Base-by-base conservation (phyloP, 2,888 invertebrate genomes). In the Cyrtodaria siliqua region DNA sequence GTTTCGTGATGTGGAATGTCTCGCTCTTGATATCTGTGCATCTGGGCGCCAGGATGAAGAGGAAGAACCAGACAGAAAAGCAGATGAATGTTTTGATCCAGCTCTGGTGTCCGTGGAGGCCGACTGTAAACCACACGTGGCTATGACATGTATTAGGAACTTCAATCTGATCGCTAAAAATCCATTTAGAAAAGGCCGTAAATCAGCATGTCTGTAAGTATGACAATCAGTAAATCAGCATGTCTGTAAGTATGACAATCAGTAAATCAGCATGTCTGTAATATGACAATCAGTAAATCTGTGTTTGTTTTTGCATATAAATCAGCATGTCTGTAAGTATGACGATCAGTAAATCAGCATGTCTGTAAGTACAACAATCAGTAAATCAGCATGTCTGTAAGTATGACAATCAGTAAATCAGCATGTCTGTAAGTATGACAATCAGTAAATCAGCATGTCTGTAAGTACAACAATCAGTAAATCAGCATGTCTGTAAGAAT, bases 21-120 rank as follows among this genome's bases (percentile, higher is more conserved):
- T 81, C 12, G 80, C 80, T 18, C 50, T 70, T 0, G 73, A 74
- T 23, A 63, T 77, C 47, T 81, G 80, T 50, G 49, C 70, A 0
- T 38, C 76, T n/a, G 62, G 50, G 6, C n/a, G 44, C 0, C 40
- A 42, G 12, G 52, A 62, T 23, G 26, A 16, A 8, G 59, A 55
- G 14, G 63, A 53, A 26, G 53, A 72, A 16, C 68, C 74, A 12
- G 62, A 64, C 16, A 57, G 62, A 38, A 64, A 63, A 2, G 70
- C 71, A 47, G 50, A 40, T 1, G 40, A 63, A 14, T 81, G 80
- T 52, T 53, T 81, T 2, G 80, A 81, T 27, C 59, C 67, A 23
- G 44, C 33, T 0, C 26, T 60, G 18, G 62, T 67, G 6, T 42
- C 50, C 2, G 44, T 26, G 2, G 67, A 64, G 6, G 62, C 72